Evolutionary conservation across 2,113 vertebrate species (phyloP).

Genomic region (Cephalopholis sonnerati): DNA sequence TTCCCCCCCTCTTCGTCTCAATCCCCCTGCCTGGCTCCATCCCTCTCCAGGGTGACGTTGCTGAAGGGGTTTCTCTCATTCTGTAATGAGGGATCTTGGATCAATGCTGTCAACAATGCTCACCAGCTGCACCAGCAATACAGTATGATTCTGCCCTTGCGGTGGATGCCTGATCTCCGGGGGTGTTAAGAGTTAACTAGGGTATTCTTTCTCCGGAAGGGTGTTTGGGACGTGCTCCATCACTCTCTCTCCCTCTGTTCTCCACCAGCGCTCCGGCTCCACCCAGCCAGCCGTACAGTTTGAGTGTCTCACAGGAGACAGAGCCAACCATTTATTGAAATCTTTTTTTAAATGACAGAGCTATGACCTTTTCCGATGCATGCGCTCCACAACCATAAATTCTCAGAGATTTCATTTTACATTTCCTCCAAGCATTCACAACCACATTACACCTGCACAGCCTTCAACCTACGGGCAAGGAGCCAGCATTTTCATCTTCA

Average conservation of each 20-base stretch:
- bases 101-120: conserved; percentile 77
- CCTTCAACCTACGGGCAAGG: conserved; percentile 49
- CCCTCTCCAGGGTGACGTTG: conserved; percentile 68
- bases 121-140: conserved; percentile 46
- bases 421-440: conserved; percentile 76
- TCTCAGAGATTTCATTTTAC: conserved; percentile 77
- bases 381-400: conserved; percentile 71
- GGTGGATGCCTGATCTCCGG: conserved; percentile 65
- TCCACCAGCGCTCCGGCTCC: conserved; percentile 45
- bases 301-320: conserved; percentile 59
- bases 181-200: conserved; percentile 71
- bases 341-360: conserved; percentile 77
- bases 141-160: conserved; percentile 52
- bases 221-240: conserved; percentile 64
- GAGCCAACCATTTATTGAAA: conserved; percentile 77
- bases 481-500: conserved; percentile 66
- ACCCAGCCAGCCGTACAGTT: conserved; percentile 62
- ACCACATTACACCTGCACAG: conserved; percentile 72
- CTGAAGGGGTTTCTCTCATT: conserved; percentile 74
- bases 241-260: conserved; percentile 59
- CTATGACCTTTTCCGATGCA: conserved; percentile 78
- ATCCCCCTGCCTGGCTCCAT: conserved; percentile 40
- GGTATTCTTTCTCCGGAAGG: conserved; percentile 65
- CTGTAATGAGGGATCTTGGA: conserved; percentile 80
- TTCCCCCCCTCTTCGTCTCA: background rate